Conservation (phyloP, 2,797 vertebrate genomes). For the Coracias cyanogaster region DNA sequence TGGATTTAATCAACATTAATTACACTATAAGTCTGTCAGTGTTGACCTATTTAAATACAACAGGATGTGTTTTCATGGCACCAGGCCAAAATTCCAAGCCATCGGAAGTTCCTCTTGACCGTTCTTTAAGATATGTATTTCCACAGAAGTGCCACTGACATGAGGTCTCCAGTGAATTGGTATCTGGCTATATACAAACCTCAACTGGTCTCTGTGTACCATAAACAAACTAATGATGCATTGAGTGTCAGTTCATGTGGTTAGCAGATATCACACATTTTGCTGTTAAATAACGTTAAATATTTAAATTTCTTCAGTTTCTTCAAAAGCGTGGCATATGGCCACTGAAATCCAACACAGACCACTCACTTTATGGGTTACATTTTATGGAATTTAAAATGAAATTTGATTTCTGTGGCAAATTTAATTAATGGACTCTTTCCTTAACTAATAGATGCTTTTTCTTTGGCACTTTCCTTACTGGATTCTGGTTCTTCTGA, state of each 20-base stretch:
- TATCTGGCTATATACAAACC: not conserved
- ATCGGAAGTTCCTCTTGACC: not conserved
- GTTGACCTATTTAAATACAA: constrained; percentile 36
- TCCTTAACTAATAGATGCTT: not conserved
- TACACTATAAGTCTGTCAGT: not conserved
- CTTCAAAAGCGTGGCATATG: not conserved
- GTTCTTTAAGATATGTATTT: not conserved
- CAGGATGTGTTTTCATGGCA: constrained; percentile 15
- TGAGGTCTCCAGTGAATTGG: not conserved
- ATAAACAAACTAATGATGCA: not conserved
- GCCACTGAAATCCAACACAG: not conserved
- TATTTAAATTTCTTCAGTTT: not conserved
- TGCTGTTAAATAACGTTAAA: not conserved
- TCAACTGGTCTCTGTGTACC: not conserved
- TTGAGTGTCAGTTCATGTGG: not conserved
- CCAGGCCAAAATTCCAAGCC: not conserved
- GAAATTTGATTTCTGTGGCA: not conserved
- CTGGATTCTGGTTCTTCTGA: not conserved
- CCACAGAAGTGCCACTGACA: not conserved
- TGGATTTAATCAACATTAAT: constrained; percentile 49
- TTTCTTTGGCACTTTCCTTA: not conserved
- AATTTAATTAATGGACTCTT: not conserved
- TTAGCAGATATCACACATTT: not conserved
- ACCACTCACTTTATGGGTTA: not conserved
- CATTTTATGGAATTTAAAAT: not conserved